Percentiles rank a stretch among this genome's conserved stretches.
phyloP scores from a whole-genome alignment of 1,140 invertebrate genomes.

The Drosophila suzukii region DNA sequence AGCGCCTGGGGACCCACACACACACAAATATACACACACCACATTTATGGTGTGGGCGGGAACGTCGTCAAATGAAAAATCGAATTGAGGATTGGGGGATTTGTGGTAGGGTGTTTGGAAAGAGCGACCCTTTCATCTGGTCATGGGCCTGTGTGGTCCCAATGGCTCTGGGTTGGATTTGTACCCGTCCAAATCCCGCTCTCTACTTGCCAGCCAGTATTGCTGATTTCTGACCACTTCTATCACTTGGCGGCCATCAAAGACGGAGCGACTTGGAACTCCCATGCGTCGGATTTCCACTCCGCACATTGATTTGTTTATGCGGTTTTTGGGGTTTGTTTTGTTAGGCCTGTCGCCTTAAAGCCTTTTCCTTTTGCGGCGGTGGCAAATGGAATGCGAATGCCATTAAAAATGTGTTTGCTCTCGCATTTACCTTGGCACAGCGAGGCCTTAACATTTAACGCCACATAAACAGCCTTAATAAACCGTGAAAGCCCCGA shows the following conservation, averaged over 20 bases:
- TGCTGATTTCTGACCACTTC: conserved; percentile 51
- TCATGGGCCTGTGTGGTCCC: conserved; percentile 45
- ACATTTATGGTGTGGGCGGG: conserved; percentile 72
- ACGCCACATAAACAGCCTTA: conserved; percentile 79
- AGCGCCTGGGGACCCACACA: conserved; percentile 55
- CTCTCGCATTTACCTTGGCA: conserved; percentile 76
- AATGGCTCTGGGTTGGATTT: conserved; percentile 30
- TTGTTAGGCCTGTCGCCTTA: conserved; percentile 68
- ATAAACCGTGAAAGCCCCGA: conserved; percentile 57
- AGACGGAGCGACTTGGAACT: conserved; percentile 51
- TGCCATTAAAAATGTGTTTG: conserved; percentile 81
- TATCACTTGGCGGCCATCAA: conserved; percentile 77
- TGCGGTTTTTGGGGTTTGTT: conserved; percentile 70
- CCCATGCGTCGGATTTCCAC: conserved; percentile 53
- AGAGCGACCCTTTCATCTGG: conserved; percentile 59
- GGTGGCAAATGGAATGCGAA: conserved; percentile 67
- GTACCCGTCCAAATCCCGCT: background rate
- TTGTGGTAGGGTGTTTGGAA: conserved; percentile 19
- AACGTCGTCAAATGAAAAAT: conserved; percentile 79
- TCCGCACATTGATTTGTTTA: conserved; percentile 74
- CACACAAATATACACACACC: conserved; percentile 20
- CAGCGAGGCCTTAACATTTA: conserved; percentile 62
- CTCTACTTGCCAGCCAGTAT: background rate
- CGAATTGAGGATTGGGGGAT: conserved; percentile 33
- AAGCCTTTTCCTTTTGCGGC: conserved; percentile 44